These are phyloP conservation scores for Tychaedon coryphoeus DNA, from an alignment of 2,113 vertebrate species.

Conservation along the genomic window DNA sequence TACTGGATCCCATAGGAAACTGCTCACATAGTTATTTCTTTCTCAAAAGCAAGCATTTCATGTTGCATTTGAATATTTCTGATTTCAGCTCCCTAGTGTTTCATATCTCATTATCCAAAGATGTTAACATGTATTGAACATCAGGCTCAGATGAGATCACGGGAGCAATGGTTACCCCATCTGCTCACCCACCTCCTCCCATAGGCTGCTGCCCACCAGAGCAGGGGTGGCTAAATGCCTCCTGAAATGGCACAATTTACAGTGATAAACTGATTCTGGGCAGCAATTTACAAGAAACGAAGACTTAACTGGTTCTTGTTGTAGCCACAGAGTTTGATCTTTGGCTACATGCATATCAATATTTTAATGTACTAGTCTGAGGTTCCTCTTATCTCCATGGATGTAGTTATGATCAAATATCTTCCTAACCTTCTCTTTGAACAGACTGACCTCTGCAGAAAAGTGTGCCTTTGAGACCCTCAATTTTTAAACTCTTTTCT, in stretches of 20 bases:
- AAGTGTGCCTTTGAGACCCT: not conserved
- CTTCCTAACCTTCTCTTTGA: not conserved
- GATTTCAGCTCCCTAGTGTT: slow-evolving; percentile 11
- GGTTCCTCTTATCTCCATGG: not conserved
- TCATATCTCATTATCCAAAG: not conserved
- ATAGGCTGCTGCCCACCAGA: not conserved
- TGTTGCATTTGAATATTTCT: slow-evolving; percentile 1
- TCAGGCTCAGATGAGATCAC: not conserved
- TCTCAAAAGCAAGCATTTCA: not conserved
- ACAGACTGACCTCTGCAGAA: not conserved
- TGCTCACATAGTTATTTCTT: not conserved
- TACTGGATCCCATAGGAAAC: not conserved
- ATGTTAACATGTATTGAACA: not conserved
- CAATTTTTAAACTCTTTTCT: not conserved
- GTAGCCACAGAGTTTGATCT: not conserved
- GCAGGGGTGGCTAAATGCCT: not conserved
- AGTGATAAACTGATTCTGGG: not conserved
- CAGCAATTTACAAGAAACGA: not conserved
- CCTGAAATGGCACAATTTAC: not conserved
- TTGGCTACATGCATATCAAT: not conserved
- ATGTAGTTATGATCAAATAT: not conserved
- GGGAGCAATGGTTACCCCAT: not conserved
- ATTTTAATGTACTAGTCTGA: not conserved
- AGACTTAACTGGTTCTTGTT: not conserved
- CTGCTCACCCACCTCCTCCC: not conserved